Conservation (phyloP, 2,888 invertebrate genomes). For the Drosophila bunnanda region DNA sequence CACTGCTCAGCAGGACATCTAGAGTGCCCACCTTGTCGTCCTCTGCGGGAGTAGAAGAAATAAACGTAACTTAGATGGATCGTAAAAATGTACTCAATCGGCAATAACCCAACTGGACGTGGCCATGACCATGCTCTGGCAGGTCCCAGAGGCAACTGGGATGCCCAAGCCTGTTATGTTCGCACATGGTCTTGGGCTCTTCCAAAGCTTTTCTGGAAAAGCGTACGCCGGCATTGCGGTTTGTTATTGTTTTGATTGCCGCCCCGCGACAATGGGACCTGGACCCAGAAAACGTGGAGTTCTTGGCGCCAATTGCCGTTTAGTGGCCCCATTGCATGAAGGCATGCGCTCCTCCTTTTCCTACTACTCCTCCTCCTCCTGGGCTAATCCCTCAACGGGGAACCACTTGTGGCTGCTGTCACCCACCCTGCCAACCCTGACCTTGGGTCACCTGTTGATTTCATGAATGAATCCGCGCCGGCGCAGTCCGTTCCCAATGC, state of each 20-base stretch:
- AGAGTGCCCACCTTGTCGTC: conserved; percentile 88
- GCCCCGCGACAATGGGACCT: conserved; percentile 14
- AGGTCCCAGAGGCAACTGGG: conserved; percentile 32
- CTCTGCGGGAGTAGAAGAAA: conserved; percentile 72
- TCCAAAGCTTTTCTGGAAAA: conserved; percentile 69
- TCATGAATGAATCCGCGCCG: conserved; percentile 59
- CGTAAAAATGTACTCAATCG: background rate
- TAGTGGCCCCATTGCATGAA: conserved; percentile 16
- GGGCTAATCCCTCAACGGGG: conserved; percentile 24
- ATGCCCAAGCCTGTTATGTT: background rate
- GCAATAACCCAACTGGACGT: conserved; percentile 9
- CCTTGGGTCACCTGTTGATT: conserved; percentile 63
- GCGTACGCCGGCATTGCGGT: background rate
- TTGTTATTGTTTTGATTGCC: conserved; percentile 51
- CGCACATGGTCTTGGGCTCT: conserved; percentile 13
- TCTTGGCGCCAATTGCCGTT: background rate
- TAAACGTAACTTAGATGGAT: background rate
- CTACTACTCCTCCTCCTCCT: background rate
- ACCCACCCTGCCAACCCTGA: conserved; percentile 45
- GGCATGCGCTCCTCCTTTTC: background rate
- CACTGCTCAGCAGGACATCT: conserved; percentile 93
- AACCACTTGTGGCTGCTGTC: conserved; percentile 60
- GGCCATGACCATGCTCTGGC: conserved; percentile 27
- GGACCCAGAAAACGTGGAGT: background rate
- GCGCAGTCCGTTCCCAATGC: conserved; percentile 10